Evolutionary conservation across 2,888 invertebrate genomes (phyloP).

Genomic region (Spilosoma lubricipeda): DNA sequence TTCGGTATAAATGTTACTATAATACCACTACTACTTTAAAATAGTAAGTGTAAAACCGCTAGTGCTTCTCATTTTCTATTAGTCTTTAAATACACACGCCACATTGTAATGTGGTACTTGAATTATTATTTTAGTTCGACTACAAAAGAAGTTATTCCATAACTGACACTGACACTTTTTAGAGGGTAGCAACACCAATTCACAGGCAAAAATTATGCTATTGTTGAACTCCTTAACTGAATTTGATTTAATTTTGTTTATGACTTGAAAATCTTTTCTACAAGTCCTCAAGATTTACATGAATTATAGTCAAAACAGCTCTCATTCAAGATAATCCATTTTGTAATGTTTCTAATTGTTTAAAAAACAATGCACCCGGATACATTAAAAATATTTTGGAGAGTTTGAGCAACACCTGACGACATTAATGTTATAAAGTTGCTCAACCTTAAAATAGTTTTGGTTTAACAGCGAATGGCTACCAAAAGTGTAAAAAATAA

Average conservation of each 20-base stretch:
- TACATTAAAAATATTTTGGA: no score
- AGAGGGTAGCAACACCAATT: background rate
- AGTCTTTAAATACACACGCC: conserved; percentile 32
- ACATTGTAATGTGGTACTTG: conserved; percentile 39
- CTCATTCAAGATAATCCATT: no score
- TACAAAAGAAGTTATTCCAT: conserved; percentile 20
- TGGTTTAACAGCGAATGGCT: no score
- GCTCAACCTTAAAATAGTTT: background rate
- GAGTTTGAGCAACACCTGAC: background rate
- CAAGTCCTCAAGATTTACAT: no score
- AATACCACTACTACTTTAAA: background rate
- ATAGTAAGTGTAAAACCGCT: conserved; percentile 35
- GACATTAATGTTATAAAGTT: background rate
- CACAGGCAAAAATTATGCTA: background rate
- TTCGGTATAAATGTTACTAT: background rate
- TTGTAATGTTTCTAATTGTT: no score
- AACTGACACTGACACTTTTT: no score
- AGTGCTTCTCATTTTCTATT: conserved; percentile 16
- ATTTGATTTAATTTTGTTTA: background rate
- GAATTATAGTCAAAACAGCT: no score
- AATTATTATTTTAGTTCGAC: conserved; percentile 25
- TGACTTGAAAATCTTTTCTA: background rate
- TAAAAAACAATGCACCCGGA: no score
- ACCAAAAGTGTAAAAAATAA: background rate
- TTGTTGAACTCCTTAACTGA: no score